Conservation (phyloP, 53 echinoderm and acorn worm species). For the Patiria pectinifera region DNA sequence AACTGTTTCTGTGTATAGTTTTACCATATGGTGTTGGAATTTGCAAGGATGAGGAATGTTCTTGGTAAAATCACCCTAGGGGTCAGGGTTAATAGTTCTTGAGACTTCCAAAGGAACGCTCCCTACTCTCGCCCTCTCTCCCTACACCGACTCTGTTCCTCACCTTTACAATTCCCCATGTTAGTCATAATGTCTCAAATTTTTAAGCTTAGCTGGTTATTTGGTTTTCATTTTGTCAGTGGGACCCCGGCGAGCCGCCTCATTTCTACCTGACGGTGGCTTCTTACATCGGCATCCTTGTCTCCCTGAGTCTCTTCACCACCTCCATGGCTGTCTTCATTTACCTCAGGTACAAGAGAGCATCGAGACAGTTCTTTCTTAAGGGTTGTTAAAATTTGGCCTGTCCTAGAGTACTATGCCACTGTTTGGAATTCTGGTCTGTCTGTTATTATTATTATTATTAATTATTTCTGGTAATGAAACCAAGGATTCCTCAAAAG, state of each 20-base stretch:
- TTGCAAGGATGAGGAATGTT: too few relatives aligned
- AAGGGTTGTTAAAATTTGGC: too few relatives aligned
- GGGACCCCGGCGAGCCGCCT: slow-evolving; percentile 87
- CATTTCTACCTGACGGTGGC: slow-evolving; percentile 82
- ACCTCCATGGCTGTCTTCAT: slow-evolving; percentile 83
- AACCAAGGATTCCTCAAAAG: too few relatives aligned
- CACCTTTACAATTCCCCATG: neutral
- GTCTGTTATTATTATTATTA: neutral
- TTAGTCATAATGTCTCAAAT: neutral
- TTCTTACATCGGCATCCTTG: slow-evolving; percentile 83
- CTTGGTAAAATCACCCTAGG: too few relatives aligned
- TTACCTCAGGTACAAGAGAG: slow-evolving; percentile 77
- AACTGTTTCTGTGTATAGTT: too few relatives aligned
- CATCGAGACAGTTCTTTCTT: neutral
- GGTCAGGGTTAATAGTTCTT: too few relatives aligned
- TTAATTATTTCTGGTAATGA: neutral
- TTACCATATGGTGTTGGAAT: too few relatives aligned
- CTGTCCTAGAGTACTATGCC: too few relatives aligned
- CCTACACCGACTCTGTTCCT: too few relatives aligned
- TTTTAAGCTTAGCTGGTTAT: neutral
- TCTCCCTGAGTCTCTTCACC: slow-evolving; percentile 74
- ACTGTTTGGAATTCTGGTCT: too few relatives aligned
- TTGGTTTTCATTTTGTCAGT: slow-evolving; percentile 59
- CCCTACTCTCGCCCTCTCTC: too few relatives aligned
- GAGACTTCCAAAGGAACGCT: too few relatives aligned